Evolutionary conservation across 2,888 invertebrate genomes (phyloP), one percentile per base, ranked within the genome.

Genomic region (Catocala sponsa): DNA sequence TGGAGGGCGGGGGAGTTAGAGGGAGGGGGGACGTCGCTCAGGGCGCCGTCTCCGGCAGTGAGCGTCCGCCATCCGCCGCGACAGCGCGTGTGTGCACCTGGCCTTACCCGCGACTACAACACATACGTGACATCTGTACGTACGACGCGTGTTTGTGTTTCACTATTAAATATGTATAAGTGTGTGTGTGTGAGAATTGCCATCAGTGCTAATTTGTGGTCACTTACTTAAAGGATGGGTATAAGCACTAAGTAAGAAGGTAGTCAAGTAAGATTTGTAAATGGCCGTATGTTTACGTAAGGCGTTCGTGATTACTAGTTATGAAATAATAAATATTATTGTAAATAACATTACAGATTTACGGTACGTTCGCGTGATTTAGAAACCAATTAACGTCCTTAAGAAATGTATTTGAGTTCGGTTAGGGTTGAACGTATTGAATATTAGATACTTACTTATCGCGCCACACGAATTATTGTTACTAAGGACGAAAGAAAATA

Each of bases 11-110:
- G 49, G 63, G 60, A 65, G 65, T 6, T 38, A 7, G 1, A 72
- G 72, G 63, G 63, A 72, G 69, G 63, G 67, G 77, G 68, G 65
- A 72, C 56, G 65, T 77, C 79, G 78, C 73, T 75, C 74, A 70
- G 69, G 75, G 85, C 86, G 84, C 83, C 81, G 73, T 79, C 83
- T 88, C 89, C 91, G 91, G 89, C 89, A 91, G 91, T 91, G 74
- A 78, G 74, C 80, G 81, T 67, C 74, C 74, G 79, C 65, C 81
- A 77, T 73, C 72, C 82, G 77, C 63, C 68, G 72, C 67, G 79
- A 73, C 57, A 59, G 70, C 73, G 70, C 70, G 84, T 74, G 77
- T 65, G 69, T 67, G 68, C 50, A 44, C 59, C 60, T 13, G 60
- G 63, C 70, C 63, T 58, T 47, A 35, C 52, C 57, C 51, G 59